Evolutionary conservation across 2,888 invertebrate genomes (phyloP).

Genomic region (Eumacrocentrus americanus): DNA sequence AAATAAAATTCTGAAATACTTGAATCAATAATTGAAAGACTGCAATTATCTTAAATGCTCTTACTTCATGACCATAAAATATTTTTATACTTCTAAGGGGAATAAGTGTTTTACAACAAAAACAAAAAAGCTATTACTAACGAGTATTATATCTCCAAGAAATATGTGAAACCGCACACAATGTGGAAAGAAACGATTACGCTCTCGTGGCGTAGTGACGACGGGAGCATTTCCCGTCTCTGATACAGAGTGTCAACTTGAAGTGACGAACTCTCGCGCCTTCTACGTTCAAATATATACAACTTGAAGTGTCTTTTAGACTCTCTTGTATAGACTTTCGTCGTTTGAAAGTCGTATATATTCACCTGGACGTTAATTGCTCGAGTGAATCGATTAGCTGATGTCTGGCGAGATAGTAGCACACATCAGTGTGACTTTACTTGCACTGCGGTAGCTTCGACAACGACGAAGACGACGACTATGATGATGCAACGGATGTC

Average conservation of each 20-base stretch:
- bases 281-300: background rate
- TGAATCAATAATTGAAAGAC: no score
- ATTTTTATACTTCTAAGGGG: no score
- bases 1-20: no score
- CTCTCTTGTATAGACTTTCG: no score
- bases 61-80: no score
- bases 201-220: background rate
- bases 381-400: background rate
- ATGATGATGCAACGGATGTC: constrained; percentile 31
- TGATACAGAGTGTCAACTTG: constrained; percentile 5
- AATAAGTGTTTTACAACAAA: background rate
- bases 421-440: no score
- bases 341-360: background rate
- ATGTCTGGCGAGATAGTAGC: background rate
- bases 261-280: constrained; percentile 20
- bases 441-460: constrained; percentile 1
- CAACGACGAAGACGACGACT: no score
- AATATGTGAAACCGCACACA: background rate
- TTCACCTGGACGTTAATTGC: background rate
- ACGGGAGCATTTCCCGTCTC: constrained; percentile 4
- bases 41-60: no score
- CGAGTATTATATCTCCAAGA: background rate
- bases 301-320: no score
- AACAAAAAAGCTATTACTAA: background rate
- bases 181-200: background rate